These are phyloP conservation scores for Caerostris darwini DNA, from an alignment of 1,140 invertebrate genomes.

Conservation along the genomic window DNA sequence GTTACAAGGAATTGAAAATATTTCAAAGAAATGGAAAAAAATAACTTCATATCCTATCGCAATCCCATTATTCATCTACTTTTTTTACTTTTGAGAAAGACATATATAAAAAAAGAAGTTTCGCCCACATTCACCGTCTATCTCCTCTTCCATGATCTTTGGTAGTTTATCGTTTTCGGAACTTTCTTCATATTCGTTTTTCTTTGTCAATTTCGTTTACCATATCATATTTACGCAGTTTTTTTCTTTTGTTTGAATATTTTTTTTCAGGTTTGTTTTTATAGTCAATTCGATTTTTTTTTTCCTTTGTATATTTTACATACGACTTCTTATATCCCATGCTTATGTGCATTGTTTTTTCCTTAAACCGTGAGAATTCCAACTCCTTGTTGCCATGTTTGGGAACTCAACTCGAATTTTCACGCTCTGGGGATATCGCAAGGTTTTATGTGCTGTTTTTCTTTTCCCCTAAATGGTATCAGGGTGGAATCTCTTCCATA, in stretches of 20 bases:
- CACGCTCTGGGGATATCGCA: conserved; percentile 1
- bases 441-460: conserved; percentile 30
- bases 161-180: conserved; percentile 9
- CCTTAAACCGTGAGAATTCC: background rate
- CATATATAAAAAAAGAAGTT: background rate
- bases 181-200: background rate
- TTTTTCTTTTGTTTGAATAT: background rate
- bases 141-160: background rate
- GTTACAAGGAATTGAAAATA: no score
- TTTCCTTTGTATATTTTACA: background rate
- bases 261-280: background rate
- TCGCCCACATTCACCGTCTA: background rate
- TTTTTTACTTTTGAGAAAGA: background rate
- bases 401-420: conserved; percentile 3
- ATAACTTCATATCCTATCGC: background rate
- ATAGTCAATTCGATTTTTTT: background rate
- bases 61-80: background rate
- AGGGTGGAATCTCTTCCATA: background rate
- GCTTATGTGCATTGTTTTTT: background rate
- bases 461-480: background rate
- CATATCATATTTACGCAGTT: background rate
- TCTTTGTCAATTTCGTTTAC: background rate
- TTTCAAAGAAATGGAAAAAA: no score
- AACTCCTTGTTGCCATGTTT: background rate
- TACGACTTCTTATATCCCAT: background rate